Percentiles rank a stretch among this genome's conserved stretches.
These are phyloP conservation scores for Scleropages formosus DNA, from an alignment of 2,797 vertebrate genomes.

Conservation along the genomic window DNA sequence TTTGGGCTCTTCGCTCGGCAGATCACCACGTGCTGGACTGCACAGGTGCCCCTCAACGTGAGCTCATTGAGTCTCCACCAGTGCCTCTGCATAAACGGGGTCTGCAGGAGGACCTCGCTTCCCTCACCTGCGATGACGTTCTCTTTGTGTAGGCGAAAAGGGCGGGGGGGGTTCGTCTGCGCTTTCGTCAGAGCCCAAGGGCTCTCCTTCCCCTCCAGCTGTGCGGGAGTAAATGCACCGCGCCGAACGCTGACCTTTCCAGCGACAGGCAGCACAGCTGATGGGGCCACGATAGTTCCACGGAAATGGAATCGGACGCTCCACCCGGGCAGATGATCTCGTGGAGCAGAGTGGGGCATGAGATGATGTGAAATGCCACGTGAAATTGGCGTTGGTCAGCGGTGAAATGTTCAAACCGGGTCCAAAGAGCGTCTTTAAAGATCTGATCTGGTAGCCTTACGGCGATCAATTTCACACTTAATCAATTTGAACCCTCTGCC, in stretches of 20 bases:
- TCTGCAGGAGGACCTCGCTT: slow-evolving; percentile 10
- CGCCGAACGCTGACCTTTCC: slow-evolving; percentile 70
- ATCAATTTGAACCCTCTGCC: neutral
- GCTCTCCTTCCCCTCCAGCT: slow-evolving; percentile 53
- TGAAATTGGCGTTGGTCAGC: slow-evolving; percentile 37
- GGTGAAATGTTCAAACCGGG: slow-evolving; percentile 45
- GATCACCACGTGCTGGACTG: slow-evolving; percentile 42
- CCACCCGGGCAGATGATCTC: slow-evolving; percentile 43
- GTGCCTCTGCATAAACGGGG: slow-evolving; percentile 3
- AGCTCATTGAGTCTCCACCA: slow-evolving; percentile 31
- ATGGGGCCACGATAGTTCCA: slow-evolving; percentile 54
- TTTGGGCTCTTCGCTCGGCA: slow-evolving; percentile 51
- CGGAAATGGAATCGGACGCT: slow-evolving; percentile 58
- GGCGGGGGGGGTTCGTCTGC: slow-evolving; percentile 1
- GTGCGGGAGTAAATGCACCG: slow-evolving; percentile 57
- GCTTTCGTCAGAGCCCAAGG: slow-evolving; percentile 41
- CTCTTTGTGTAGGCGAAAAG: slow-evolving; percentile 5
- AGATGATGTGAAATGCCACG: slow-evolving; percentile 44
- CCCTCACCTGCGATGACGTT: slow-evolving; percentile 2
- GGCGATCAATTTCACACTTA: neutral
- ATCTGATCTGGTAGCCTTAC: neutral
- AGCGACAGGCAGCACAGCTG: slow-evolving; percentile 58
- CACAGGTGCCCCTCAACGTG: slow-evolving; percentile 22
- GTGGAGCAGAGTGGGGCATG: slow-evolving; percentile 20
- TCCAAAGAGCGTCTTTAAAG: slow-evolving; percentile 40